Evolutionary conservation across 2,888 invertebrate genomes (phyloP).

Genomic region (Cataglyphis rosenhaueri): DNA sequence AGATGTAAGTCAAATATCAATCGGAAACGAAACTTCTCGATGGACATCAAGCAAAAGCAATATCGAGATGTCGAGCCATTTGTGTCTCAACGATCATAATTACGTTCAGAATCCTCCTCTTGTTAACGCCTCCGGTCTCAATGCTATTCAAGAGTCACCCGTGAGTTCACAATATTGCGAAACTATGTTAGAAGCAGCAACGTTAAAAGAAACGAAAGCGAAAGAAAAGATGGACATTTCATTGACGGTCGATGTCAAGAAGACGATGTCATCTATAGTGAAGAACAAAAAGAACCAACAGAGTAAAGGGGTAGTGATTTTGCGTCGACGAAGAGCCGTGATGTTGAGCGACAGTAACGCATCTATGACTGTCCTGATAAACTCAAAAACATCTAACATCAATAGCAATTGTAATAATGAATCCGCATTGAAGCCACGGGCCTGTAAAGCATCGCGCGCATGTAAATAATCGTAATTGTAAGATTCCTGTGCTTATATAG

Average conservation of each 20-base stretch:
- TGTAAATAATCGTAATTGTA: slow-evolving; percentile 33
- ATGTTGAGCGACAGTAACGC: slow-evolving; percentile 76
- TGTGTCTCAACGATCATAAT: slow-evolving; percentile 35
- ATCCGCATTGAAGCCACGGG: slow-evolving; percentile 43
- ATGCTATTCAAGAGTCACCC: not conserved
- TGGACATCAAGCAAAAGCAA: not conserved
- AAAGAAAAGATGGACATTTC: slow-evolving; percentile 8
- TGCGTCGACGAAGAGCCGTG: slow-evolving; percentile 75
- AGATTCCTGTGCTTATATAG: not conserved
- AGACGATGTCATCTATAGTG: not conserved
- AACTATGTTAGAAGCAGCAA: not conserved
- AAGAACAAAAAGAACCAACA: slow-evolving; percentile 44
- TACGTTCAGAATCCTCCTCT: slow-evolving; percentile 9
- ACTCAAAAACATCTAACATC: slow-evolving; percentile 6
- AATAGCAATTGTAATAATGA: not conserved
- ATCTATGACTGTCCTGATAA: slow-evolving; percentile 70
- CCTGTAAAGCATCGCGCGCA: slow-evolving; percentile 45
- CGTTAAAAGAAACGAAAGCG: not conserved
- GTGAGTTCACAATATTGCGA: not conserved
- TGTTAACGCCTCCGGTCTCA: not conserved
- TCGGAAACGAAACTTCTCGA: not conserved
- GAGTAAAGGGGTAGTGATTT: slow-evolving; percentile 68
- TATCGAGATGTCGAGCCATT: not conserved
- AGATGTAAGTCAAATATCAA: not conserved
- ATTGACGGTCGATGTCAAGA: not conserved